Evolutionary conservation across 2,888 invertebrate genomes (phyloP).

Genomic region (Allacma fusca): DNA sequence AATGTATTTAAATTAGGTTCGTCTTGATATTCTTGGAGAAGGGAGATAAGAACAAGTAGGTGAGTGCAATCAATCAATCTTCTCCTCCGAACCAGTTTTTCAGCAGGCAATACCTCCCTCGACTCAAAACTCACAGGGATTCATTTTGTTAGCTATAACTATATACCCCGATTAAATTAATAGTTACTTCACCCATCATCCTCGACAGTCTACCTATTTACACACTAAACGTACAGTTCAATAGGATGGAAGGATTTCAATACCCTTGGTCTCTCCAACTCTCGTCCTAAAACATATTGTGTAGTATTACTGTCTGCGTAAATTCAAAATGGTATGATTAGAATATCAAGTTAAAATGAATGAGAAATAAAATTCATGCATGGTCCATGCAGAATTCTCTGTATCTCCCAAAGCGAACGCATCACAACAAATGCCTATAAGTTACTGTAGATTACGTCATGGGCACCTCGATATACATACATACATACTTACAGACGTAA

Average conservation of each 20-base stretch:
- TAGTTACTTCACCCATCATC: constrained; percentile 28
- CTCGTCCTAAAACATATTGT: background rate
- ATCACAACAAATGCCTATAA: no score
- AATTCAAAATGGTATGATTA: constrained; percentile 28
- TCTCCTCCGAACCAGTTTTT: constrained; percentile 44
- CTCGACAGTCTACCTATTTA: constrained; percentile 32
- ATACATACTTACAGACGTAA: no score
- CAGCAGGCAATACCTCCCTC: background rate
- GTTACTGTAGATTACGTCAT: no score
- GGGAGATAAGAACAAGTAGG: constrained; percentile 34
- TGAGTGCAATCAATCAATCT: constrained; percentile 48
- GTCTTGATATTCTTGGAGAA: constrained; percentile 3
- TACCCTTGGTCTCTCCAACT: background rate
- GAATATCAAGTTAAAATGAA: constrained; percentile 36
- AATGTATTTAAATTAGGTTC: constrained; percentile 41
- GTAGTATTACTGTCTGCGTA: background rate
- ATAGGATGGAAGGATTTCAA: background rate
- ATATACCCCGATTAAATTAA: constrained; percentile 27
- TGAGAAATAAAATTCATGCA: background rate
- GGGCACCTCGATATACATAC: no score
- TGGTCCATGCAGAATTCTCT: background rate
- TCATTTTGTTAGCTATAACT: no score
- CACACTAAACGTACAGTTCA: constrained; percentile 32
- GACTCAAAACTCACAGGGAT: no score
- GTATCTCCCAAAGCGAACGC: no score